phyloP scores from a whole-genome alignment of 2,888 invertebrate species.

The Noctua janthina region DNA sequence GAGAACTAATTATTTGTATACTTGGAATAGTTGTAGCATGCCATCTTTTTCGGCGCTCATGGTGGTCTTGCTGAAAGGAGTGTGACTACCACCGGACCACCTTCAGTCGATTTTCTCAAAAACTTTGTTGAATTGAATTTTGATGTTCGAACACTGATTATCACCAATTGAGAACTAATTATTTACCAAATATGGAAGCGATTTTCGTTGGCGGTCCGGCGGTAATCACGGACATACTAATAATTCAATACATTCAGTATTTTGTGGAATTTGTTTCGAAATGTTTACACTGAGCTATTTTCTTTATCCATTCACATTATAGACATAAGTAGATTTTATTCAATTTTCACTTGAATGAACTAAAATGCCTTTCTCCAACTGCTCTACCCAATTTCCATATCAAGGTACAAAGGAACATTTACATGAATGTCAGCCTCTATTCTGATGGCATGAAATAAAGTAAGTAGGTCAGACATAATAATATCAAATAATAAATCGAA shows the following conservation, averaged over 20 bases:
- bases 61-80: too few relatives aligned
- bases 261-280: not conserved
- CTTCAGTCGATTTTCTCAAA: too few relatives aligned
- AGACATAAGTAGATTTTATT: not conserved
- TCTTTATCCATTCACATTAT: not conserved
- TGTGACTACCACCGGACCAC: too few relatives aligned
- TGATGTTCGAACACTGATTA: too few relatives aligned
- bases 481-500: not conserved
- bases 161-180: too few relatives aligned
- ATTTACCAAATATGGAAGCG: too few relatives aligned
- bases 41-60: too few relatives aligned
- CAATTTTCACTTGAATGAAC: not conserved
- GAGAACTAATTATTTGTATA: too few relatives aligned
- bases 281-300: not conserved
- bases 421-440: not conserved
- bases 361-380: not conserved
- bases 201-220: too few relatives aligned
- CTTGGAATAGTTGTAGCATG: too few relatives aligned
- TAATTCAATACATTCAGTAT: constrained; percentile 14
- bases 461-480: constrained; percentile 1
- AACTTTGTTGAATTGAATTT: too few relatives aligned
- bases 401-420: not conserved
- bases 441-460: constrained; percentile 42
- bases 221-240: not conserved
- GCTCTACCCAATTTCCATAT: not conserved